phyloP scores from a whole-genome alignment of 2,797 vertebrate species.

The Pyrocephalus nanus region DNA sequence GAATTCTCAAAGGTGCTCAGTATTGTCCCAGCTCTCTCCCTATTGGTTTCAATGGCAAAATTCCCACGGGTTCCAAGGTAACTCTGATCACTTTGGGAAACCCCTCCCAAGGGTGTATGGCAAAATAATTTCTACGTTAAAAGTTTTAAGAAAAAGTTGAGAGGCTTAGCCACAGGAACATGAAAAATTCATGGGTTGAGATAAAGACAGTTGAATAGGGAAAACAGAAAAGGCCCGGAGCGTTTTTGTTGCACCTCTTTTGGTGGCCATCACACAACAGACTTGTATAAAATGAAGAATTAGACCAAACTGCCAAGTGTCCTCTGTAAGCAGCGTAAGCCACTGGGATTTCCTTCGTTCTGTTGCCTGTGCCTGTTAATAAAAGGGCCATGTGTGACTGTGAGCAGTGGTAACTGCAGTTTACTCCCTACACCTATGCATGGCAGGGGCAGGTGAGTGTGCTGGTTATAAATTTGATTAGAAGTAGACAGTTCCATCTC shows the following conservation, averaged over 20 bases:
- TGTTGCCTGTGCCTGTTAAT: no score
- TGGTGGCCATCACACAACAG: no score
- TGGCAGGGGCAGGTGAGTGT: not conserved
- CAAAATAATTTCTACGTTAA: not conserved
- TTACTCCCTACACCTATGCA: not conserved
- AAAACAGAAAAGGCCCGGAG: no score
- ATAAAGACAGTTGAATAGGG: no score
- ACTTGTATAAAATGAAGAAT: no score
- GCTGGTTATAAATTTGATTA: not conserved
- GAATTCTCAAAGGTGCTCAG: not conserved
- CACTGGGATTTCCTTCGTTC: no score
- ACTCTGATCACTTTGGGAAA: not conserved
- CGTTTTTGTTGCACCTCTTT: no score
- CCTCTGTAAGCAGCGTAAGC: no score
- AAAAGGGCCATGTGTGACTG: no score
- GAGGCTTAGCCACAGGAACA: not conserved
- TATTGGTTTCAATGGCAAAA: not conserved
- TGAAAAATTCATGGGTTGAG: no score
- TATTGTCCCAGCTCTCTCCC: not conserved
- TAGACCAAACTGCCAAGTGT: no score
- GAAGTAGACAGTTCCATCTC: not conserved
- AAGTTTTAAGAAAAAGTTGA: not conserved
- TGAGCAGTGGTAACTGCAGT: not conserved
- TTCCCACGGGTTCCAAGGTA: not conserved
- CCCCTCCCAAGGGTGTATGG: not conserved